Conservation (phyloP, 2,888 invertebrate species). For the Malacosoma neustria region DNA sequence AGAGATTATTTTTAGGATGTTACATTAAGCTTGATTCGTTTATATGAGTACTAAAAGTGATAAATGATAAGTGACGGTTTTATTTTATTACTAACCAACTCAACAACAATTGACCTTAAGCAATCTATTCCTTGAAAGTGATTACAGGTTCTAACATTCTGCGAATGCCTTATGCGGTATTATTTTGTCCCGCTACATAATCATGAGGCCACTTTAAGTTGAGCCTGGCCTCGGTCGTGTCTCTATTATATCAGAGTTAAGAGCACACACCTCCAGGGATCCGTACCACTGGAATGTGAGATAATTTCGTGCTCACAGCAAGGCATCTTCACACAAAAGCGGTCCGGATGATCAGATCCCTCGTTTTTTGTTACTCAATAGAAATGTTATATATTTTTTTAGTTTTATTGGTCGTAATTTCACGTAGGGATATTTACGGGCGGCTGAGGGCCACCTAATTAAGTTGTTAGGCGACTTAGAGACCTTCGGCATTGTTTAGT, state of each 20-base stretch:
- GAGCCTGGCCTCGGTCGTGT: constrained; percentile 17
- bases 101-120: too few species aligned
- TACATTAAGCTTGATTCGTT: too few species aligned
- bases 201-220: constrained; percentile 17
- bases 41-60: too few species aligned
- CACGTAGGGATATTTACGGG: constrained; percentile 70
- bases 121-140: neutral
- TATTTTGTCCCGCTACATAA: neutral
- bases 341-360: constrained; percentile 61
- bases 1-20: too few species aligned
- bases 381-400: constrained; percentile 73
- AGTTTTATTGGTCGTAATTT: constrained; percentile 72
- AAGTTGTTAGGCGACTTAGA: constrained; percentile 67
- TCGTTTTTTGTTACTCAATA: constrained; percentile 68
- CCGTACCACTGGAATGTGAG: neutral
- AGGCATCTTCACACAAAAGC: constrained; percentile 64
- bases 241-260: neutral
- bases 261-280: neutral
- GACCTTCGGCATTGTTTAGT: constrained; percentile 62
- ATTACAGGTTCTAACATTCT: neutral
- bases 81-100: too few species aligned
- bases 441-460: constrained; percentile 69
- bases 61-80: too few species aligned
- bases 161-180: constrained; percentile 1
- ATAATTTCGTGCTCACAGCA: constrained; percentile 35